phyloP scores from a whole-genome alignment of 2,113 vertebrate species.

The Spheniscus mendiculus region DNA sequence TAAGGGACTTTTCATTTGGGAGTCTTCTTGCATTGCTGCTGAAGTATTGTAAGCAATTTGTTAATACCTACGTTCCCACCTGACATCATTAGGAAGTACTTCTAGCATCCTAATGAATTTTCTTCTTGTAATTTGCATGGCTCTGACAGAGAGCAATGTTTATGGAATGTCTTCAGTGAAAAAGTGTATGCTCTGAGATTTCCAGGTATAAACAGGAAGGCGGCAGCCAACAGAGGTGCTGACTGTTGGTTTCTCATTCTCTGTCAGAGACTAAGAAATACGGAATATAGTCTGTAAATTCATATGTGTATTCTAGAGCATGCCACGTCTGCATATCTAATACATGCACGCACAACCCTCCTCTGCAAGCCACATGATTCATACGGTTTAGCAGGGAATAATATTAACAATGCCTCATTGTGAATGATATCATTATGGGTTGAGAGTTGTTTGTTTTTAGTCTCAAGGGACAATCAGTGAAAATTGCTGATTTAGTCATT shows the following conservation, averaged over 20 bases:
- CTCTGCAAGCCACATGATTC: neutral
- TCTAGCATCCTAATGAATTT: constrained; percentile 18
- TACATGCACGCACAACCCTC: accelerated
- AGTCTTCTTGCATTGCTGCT: neutral
- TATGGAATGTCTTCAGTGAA: neutral
- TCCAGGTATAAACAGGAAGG: neutral
- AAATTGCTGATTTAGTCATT: neutral
- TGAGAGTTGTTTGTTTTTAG: neutral
- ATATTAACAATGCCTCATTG: neutral
- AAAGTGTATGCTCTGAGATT: neutral
- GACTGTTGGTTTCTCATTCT: neutral
- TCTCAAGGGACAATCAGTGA: neutral
- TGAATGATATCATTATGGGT: neutral
- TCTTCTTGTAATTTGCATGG: neutral
- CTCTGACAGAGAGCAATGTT: neutral
- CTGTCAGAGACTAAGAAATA: neutral
- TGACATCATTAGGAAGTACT: constrained; percentile 3
- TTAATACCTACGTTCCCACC: constrained; percentile 2
- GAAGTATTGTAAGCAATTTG: neutral
- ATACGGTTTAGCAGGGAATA: neutral
- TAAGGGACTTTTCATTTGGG: constrained; percentile 5
- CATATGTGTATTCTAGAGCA: neutral
- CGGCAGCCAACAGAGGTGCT: too few relatives aligned
- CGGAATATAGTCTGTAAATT: neutral
- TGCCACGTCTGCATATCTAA: neutral